Conservation (phyloP, 1,140 invertebrate genomes). For the Neuroterus valhalla region DNA sequence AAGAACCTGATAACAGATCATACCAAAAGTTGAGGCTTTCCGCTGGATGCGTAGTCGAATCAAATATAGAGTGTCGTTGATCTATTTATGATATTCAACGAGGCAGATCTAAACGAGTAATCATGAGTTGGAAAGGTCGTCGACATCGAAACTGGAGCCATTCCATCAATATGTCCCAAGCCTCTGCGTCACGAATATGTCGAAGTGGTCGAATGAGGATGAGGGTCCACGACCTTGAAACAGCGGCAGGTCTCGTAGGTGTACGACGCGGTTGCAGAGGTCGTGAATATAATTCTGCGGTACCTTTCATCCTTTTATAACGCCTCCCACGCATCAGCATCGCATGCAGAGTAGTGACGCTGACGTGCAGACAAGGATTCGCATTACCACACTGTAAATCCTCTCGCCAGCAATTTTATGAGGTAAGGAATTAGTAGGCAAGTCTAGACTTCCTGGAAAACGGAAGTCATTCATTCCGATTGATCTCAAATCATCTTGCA, state of each 20-base stretch:
- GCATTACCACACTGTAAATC: constrained; percentile 51
- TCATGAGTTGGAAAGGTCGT: constrained; percentile 36
- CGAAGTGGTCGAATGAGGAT: constrained; percentile 39
- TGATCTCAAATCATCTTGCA: background rate
- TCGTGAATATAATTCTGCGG: constrained; percentile 34
- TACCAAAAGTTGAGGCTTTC: no score
- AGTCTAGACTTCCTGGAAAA: background rate
- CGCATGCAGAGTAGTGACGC: constrained; percentile 46
- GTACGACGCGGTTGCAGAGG: constrained; percentile 46
- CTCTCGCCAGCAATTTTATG: background rate
- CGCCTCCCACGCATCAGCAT: constrained; percentile 51
- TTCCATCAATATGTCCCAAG: constrained; percentile 40
- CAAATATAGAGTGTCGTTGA: background rate
- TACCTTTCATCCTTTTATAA: constrained; percentile 30
- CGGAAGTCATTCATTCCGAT: background rate
- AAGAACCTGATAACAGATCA: no score
- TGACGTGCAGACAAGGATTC: constrained; percentile 49
- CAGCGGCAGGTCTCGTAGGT: constrained; percentile 50
- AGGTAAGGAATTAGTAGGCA: constrained; percentile 5
- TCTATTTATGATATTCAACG: constrained; percentile 4
- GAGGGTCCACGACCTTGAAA: constrained; percentile 54
- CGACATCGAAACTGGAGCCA: constrained; percentile 40
- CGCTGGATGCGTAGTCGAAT: background rate
- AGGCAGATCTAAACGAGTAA: constrained; percentile 7
- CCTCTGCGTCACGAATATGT: constrained; percentile 40